phyloP scores from a whole-genome alignment of 2,113 vertebrate genomes.

The Vulpes lagopus region DNA sequence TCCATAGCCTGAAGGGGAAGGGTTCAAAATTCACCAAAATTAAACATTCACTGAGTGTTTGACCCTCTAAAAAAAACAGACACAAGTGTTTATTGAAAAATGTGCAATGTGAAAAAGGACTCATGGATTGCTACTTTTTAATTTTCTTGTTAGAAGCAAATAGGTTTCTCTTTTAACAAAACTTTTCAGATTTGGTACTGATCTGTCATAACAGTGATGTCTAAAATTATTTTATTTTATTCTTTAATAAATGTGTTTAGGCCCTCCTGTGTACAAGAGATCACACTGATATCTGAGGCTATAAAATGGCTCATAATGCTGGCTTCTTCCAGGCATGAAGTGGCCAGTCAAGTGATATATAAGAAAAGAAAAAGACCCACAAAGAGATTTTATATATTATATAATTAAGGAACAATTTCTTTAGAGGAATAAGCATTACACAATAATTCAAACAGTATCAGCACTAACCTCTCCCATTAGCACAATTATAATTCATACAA shows the following conservation, averaged over 20 bases:
- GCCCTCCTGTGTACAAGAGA: not conserved
- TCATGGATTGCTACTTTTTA: not conserved
- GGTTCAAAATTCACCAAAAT: not conserved
- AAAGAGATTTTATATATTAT: not conserved
- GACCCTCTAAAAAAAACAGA: not conserved
- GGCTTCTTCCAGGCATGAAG: not conserved
- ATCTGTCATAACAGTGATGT: not conserved
- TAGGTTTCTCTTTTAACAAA: constrained; percentile 30
- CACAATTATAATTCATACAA: not conserved
- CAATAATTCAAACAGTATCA: not conserved
- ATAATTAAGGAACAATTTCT: constrained; percentile 28
- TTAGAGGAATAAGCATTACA: not conserved
- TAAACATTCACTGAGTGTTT: not conserved
- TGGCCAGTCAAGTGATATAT: not conserved
- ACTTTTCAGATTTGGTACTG: not conserved
- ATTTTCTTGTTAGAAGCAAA: not conserved
- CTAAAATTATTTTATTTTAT: constrained; percentile 10
- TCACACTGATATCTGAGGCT: not conserved
- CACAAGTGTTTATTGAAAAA: not conserved
- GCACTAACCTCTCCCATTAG: not conserved
- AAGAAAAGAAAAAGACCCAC: not conserved
- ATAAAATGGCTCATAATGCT: not conserved
- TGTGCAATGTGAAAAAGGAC: not conserved
- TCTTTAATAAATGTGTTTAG: constrained; percentile 5
- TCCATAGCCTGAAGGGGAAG: not conserved